Conservation (phyloP, 2,888 invertebrate genomes). For the Plagiodera versicolora region DNA sequence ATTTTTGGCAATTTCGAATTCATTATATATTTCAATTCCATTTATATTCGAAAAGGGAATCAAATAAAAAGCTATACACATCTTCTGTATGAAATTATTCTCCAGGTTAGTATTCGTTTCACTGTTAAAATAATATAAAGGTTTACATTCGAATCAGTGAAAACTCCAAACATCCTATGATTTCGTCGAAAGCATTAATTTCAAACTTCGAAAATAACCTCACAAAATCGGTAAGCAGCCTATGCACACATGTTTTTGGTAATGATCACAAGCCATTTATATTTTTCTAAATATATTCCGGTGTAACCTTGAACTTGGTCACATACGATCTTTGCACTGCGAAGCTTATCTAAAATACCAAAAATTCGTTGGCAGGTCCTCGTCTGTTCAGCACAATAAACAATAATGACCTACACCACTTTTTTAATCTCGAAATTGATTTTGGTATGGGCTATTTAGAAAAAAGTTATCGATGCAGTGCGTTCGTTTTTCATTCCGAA, state of each 20-base stretch:
- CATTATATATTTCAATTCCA: too few species aligned
- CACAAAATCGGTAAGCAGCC: conserved; percentile 8
- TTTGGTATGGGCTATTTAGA: background rate
- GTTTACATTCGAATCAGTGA: too few species aligned
- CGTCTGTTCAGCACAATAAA: background rate
- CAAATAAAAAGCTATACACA: too few species aligned
- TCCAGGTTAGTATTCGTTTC: too few species aligned
- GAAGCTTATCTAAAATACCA: background rate
- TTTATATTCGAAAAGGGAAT: too few species aligned
- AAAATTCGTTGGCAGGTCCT: background rate
- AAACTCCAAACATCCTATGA: background rate
- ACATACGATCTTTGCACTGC: background rate
- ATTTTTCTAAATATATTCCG: conserved; percentile 32
- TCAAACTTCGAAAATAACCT: conserved; percentile 16
- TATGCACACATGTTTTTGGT: conserved; percentile 16
- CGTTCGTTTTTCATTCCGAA: too few species aligned
- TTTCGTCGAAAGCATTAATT: background rate
- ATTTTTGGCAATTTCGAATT: too few species aligned
- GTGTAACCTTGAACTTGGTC: conserved; percentile 35
- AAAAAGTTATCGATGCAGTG: too few species aligned
- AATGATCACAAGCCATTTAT: conserved; percentile 4
- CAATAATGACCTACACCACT: background rate
- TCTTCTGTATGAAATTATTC: too few species aligned
- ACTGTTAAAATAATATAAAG: too few species aligned
- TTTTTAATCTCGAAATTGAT: background rate